phyloP scores from a whole-genome alignment of 2,113 vertebrate species.

The Scophthalmus maximus region DNA sequence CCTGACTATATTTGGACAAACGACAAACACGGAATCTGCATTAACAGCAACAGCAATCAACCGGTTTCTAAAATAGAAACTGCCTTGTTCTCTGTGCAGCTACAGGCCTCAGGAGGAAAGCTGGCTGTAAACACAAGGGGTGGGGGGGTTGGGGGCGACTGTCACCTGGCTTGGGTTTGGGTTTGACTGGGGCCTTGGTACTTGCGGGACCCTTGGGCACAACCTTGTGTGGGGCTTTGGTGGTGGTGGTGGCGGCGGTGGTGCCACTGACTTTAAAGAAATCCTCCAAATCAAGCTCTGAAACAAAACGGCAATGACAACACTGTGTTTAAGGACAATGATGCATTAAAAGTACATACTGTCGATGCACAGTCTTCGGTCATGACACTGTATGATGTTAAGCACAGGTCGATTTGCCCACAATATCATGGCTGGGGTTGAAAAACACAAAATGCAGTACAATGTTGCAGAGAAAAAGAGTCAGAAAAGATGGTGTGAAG shows the following conservation, averaged over 20 bases:
- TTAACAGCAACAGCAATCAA: too few species aligned
- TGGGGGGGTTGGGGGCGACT: background rate
- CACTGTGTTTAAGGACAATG: background rate
- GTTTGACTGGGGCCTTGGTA: constrained; percentile 69
- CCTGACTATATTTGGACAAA: too few species aligned
- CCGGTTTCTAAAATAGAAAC: too few species aligned
- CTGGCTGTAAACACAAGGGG: too few species aligned
- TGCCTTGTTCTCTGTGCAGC: too few species aligned
- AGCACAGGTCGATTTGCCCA: too few species aligned
- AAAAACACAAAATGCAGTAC: background rate
- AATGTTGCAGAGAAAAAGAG: background rate
- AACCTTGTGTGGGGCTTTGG: constrained; percentile 62
- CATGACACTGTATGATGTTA: background rate
- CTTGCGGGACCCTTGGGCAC: constrained; percentile 34
- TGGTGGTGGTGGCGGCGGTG: constrained; percentile 23
- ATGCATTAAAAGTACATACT: background rate
- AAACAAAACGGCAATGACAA: constrained; percentile 1
- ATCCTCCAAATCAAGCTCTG: constrained; percentile 18
- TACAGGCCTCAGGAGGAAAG: too few species aligned
- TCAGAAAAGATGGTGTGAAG: too few species aligned
- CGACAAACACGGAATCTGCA: too few species aligned
- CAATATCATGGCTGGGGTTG: background rate
- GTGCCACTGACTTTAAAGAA: background rate
- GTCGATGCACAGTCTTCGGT: background rate
- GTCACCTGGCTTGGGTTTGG: constrained; percentile 76